phyloP scores from a whole-genome alignment of 2,888 invertebrate genomes.

The Netelia inedita region DNA sequence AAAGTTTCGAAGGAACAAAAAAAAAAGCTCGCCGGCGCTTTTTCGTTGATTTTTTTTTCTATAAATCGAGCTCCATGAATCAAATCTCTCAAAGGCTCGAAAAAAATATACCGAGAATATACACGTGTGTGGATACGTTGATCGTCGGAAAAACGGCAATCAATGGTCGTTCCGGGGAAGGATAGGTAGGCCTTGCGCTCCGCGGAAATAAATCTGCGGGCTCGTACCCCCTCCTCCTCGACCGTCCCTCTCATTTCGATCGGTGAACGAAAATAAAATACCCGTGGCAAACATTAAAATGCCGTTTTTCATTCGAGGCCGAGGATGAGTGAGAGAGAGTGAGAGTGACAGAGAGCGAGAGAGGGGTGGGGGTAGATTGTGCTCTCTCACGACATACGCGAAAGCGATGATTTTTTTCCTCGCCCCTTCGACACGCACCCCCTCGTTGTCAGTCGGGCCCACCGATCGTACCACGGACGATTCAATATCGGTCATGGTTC shows the following conservation, averaged over 20 bases:
- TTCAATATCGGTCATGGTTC: constrained; percentile 24
- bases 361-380: too few species aligned
- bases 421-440: not conserved
- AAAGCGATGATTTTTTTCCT: not conserved
- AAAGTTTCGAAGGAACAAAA: too few species aligned
- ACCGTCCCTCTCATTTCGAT: constrained; percentile 13
- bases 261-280: constrained; percentile 55
- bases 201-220: constrained; percentile 36
- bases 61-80: constrained; percentile 13
- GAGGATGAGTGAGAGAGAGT: not conserved
- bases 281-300: constrained; percentile 53
- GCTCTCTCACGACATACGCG: constrained; percentile 2
- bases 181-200: not conserved
- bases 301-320: constrained; percentile 43
- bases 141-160: constrained; percentile 12
- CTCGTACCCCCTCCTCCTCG: not conserved
- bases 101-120: constrained; percentile 8
- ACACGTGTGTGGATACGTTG: not conserved
- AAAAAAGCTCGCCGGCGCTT: too few species aligned
- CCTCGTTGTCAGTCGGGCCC: not conserved
- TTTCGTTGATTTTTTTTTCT: too few species aligned
- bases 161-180: not conserved
- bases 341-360: too few species aligned
- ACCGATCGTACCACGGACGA: constrained; percentile 6
- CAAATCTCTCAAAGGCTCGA: constrained; percentile 18